Evolutionary conservation across 2,113 vertebrate species (phyloP), one percentile per base, ranked within the genome.

Genomic region (Columbina picui): DNA sequence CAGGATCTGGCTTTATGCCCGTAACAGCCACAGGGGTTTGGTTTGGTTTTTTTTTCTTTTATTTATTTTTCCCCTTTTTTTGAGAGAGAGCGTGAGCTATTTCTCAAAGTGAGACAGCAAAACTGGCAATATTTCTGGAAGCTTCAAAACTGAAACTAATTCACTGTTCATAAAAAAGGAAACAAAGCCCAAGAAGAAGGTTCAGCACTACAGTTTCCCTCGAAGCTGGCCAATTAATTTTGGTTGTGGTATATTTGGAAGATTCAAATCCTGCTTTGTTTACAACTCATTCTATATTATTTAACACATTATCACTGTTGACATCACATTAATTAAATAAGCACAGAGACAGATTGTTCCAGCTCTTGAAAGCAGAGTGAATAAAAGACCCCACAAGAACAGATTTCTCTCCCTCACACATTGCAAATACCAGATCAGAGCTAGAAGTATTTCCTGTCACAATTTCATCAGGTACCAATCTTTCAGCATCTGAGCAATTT

Each of bases 261-360:
- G 56, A 94, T 89, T 87, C 76, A 95, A 88, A 92, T 77, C 83
- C 73, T 93, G 52, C 86, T 96, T 95, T 97, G 94, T 96, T 96
- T 96, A 95, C 92, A 84, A 75, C 45, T 84, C 80, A 84, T 90
- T 96, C 80, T 82, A 73, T 94, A 92, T 84, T 93, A 96, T 94
- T 93, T 93, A 95, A 75, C 88, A 82, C 73, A 92, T 93, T 93
- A 95, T 94, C n/a, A 8, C 65, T 96, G 94, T 92, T 95, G 96
- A 96, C 96, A 96, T 95, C 80, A 60, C 80, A 95, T 94, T 93
- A 96, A 96, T 96, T 96, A 96, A 96, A 79, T 57, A 92, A 96
- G 76, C 90, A 92, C 43, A 57, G 83, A 95, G 83, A 94, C 92
- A 97, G 94, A 97, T 94, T 96, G 94, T 89, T 94, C 80, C 67